Evolutionary conservation across 1,140 invertebrate species (phyloP).

Genomic region (Adoxophyes honmai): DNA sequence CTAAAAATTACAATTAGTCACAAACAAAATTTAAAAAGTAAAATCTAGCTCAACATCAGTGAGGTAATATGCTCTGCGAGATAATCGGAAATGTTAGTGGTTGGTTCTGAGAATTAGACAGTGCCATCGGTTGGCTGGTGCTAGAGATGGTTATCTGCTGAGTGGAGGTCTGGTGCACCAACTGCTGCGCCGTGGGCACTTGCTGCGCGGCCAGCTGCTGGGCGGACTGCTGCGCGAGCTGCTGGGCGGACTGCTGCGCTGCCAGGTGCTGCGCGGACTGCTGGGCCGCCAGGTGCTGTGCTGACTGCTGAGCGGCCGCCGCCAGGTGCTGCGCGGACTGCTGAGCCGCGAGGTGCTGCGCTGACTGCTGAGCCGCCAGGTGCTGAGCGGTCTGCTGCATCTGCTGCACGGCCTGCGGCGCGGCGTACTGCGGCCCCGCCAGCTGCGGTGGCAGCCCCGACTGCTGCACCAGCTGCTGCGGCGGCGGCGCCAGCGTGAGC

Average conservation of each 20-base stretch:
- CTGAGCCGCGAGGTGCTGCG: conserved; percentile 50
- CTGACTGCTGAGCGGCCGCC: conserved; percentile 56
- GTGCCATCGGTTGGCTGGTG: conserved; percentile 66
- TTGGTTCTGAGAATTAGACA: conserved; percentile 65
- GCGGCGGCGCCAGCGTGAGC: conserved; percentile 56
- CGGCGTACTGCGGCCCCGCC: conserved; percentile 48
- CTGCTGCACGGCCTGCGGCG: conserved; percentile 61
- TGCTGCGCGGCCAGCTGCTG: conserved; percentile 49
- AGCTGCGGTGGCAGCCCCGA: conserved; percentile 58
- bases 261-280: conserved; percentile 19
- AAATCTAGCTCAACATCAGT: conserved; percentile 31
- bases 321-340: conserved; percentile 57
- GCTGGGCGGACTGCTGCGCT: conserved; percentile 50
- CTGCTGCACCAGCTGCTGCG: conserved; percentile 64
- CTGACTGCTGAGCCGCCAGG: conserved; percentile 44
- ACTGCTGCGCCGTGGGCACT: conserved; percentile 49
- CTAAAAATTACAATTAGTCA: too few relatives aligned
- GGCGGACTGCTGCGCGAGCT: conserved; percentile 37
- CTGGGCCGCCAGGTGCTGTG: conserved; percentile 46
- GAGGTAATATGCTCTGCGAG: conserved; percentile 68
- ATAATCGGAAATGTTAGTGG: conserved; percentile 70
- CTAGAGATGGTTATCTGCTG: conserved; percentile 70
- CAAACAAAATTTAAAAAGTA: neutral
- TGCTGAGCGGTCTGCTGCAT: conserved; percentile 50
- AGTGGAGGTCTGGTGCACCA: conserved; percentile 66